Evolutionary conservation across 2,888 invertebrate genomes (phyloP).

Genomic region (Polydrusus tereticollis): DNA sequence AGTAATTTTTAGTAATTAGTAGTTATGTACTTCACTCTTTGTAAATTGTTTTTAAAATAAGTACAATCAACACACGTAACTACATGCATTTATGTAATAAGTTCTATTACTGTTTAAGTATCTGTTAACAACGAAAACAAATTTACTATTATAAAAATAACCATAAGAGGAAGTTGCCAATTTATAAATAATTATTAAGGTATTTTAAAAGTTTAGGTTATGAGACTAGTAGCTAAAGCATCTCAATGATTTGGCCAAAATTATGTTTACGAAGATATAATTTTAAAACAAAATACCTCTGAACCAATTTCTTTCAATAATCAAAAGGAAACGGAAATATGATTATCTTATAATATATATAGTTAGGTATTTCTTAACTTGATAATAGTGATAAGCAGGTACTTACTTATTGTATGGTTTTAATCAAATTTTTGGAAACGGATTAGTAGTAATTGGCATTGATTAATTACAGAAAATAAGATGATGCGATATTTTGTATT

Average conservation of each 20-base stretch:
- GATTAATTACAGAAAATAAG: not conserved
- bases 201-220: not conserved
- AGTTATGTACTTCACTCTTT: too few relatives aligned
- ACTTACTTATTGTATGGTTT: not conserved
- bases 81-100: not conserved
- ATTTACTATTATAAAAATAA: conserved; percentile 1
- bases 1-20: too few relatives aligned
- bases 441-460: not conserved
- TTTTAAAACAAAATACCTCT: too few relatives aligned
- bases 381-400: not conserved
- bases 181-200: conserved; percentile 9
- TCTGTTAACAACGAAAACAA: conserved; percentile 3
- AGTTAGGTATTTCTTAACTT: not conserved
- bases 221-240: too few relatives aligned
- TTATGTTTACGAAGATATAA: too few relatives aligned
- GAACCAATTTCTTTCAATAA: too few relatives aligned
- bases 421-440: too few relatives aligned
- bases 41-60: conserved; percentile 3
- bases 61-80: not conserved
- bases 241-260: too few relatives aligned
- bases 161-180: not conserved
- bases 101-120: not conserved
- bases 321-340: not conserved
- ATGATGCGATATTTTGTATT: too few relatives aligned
- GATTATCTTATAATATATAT: not conserved